Evolutionary conservation across 2,888 invertebrate genomes (phyloP).

Genomic region (Coremacera marginata): DNA sequence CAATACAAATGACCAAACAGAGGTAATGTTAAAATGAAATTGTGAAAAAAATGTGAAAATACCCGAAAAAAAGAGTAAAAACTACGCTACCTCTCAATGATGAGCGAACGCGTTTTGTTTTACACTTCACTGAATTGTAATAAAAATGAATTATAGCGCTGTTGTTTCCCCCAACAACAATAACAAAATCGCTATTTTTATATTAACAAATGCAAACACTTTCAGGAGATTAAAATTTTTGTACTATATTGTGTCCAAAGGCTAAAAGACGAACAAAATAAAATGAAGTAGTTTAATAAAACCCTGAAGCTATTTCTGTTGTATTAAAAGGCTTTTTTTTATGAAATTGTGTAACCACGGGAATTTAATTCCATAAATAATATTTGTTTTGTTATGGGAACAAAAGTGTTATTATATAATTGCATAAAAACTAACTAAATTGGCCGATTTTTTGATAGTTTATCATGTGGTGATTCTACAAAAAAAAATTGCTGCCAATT

Average conservation of each 20-base stretch:
- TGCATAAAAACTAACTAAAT: too few species aligned
- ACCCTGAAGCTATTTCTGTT: neutral
- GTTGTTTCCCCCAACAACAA: neutral
- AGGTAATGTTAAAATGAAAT: neutral
- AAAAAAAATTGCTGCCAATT: too few species aligned
- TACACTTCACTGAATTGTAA: conserved; percentile 39
- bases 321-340: neutral
- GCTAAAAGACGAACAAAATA: too few species aligned
- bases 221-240: conserved; percentile 28
- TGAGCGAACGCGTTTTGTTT: conserved; percentile 30
- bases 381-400: neutral
- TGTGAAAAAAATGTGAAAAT: neutral
- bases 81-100: neutral
- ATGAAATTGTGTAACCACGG: neutral
- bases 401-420: too few species aligned
- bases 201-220: conserved; percentile 18
- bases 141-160: conserved; percentile 43
- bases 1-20: neutral
- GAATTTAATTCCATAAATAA: neutral
- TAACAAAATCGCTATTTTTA: neutral
- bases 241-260: neutral
- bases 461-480: neutral
- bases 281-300: neutral
- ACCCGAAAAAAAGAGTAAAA: neutral
- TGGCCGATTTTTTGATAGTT: too few species aligned